Evolutionary conservation across 2,888 invertebrate species (phyloP), one percentile per base, ranked within the genome.

Genomic region (Andrena chrysosceles): DNA sequence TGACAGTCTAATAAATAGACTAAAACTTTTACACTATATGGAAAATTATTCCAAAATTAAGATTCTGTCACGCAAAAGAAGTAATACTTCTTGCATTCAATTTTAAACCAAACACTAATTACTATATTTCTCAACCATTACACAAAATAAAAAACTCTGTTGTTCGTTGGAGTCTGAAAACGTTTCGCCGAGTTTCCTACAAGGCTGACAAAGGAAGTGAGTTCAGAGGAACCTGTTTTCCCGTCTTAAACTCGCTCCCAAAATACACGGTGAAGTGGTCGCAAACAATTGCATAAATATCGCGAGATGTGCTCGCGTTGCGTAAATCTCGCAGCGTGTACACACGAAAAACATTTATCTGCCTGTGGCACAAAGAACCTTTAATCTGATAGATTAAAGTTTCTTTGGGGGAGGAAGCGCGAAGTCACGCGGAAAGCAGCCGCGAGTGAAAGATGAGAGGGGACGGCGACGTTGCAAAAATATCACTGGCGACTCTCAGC

Each of bases 371-470:
- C 62, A 77, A 85, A 83, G 85, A 88, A 84, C 80, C 82, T 85
- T 87, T 89, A 89, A 89, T 84, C 87, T 68, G 77, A 87, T 88
- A 85, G 87, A 89, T 88, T 87, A 85, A 85, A 85, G 77, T 83
- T 84, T 86, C 82, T 84, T 83, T 42, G 16, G 52, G 62, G 54
- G 42, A 74, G 73, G 79, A 87, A 85, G 80, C 80, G 84, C 71
- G 76, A 81, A 77, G 81, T 81, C 75, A 79, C 77, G 63, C 73
- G 77, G 68, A 76, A 77, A 70, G 71, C 77, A 64, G 72, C 67
- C n/a, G 13, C 59, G 60, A 63, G 78, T 77, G 74, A 81, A 71
- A 76, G 70, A 85, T 48, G 60, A 48, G 59, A n/a, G 20, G 49
- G 60, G 73, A 62, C 31, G 85, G 70, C 73, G 76, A 78, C 69